A percentile compares a stretch with the other conserved stretches of the same genome.
phyloP scores from a whole-genome alignment of 2,113 vertebrate genomes.

The Pica pica region DNA sequence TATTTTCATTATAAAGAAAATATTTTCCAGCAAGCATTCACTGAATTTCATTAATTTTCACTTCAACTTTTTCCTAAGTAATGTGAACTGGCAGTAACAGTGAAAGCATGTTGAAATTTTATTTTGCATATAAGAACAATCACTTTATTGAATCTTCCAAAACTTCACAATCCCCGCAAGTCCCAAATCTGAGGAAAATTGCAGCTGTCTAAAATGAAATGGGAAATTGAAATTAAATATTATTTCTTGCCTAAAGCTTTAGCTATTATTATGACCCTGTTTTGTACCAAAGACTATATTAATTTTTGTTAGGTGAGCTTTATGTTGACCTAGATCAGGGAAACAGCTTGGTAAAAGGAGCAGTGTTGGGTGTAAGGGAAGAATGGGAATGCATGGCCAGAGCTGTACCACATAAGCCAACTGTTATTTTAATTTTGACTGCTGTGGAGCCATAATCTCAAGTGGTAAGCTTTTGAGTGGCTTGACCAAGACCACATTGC shows the following conservation, averaged over 20 bases:
- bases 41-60: background rate
- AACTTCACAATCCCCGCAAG: background rate
- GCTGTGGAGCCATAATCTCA: conserved; percentile 19
- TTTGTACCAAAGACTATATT: background rate
- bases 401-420: background rate
- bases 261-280: background rate
- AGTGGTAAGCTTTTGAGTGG: background rate
- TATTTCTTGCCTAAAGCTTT: background rate
- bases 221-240: background rate
- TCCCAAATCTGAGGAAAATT: background rate
- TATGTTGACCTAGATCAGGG: background rate
- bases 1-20: background rate
- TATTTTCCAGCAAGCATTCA: background rate
- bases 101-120: background rate
- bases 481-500: background rate
- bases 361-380: background rate
- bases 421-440: conserved; percentile 36
- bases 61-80: background rate
- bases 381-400: background rate
- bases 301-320: background rate
- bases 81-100: background rate
- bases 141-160: background rate
- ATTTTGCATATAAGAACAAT: background rate
- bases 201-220: background rate
- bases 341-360: background rate